Evolutionary conservation across 2,113 vertebrate species (phyloP).

Genomic region (Sander lucioperca): DNA sequence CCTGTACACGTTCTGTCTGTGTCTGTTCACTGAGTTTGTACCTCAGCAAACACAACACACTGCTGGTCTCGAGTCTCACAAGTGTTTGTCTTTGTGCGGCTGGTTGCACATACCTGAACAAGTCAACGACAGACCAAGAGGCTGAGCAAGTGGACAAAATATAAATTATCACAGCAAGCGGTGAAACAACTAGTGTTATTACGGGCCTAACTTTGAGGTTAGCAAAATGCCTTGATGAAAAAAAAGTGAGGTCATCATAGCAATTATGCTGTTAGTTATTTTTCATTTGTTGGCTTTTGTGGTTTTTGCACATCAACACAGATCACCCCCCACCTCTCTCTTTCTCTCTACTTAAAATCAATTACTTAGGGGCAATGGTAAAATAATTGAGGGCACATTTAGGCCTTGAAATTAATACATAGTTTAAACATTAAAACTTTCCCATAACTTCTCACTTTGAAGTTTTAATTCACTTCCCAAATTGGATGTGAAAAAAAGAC

Average conservation of each 20-base stretch:
- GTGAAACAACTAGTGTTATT: constrained; percentile 50
- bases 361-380: constrained; percentile 67
- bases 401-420: constrained; percentile 71
- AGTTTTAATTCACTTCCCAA: constrained; percentile 52
- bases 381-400: constrained; percentile 73
- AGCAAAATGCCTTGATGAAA: constrained; percentile 47
- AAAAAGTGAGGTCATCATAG: constrained; percentile 64
- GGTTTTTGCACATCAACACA: constrained; percentile 54
- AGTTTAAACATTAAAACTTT: constrained; percentile 61
- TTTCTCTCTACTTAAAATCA: constrained; percentile 69
- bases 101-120: constrained; percentile 36
- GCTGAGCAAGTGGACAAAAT: constrained; percentile 25
- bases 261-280: constrained; percentile 71
- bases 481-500: constrained; percentile 41
- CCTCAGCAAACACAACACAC: constrained; percentile 27
- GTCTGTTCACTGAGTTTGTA: constrained; percentile 3
- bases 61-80: constrained; percentile 30
- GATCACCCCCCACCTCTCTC: constrained; percentile 39
- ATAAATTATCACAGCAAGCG: constrained; percentile 38
- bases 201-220: constrained; percentile 58
- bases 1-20: constrained; percentile 50
- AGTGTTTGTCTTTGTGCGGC: constrained; percentile 39
- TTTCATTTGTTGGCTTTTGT: constrained; percentile 69
- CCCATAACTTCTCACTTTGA: constrained; percentile 48
- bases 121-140: constrained; percentile 33